Conservation (phyloP, 1,140 invertebrate genomes). For the Tyrophagus putrescentiae region DNA sequence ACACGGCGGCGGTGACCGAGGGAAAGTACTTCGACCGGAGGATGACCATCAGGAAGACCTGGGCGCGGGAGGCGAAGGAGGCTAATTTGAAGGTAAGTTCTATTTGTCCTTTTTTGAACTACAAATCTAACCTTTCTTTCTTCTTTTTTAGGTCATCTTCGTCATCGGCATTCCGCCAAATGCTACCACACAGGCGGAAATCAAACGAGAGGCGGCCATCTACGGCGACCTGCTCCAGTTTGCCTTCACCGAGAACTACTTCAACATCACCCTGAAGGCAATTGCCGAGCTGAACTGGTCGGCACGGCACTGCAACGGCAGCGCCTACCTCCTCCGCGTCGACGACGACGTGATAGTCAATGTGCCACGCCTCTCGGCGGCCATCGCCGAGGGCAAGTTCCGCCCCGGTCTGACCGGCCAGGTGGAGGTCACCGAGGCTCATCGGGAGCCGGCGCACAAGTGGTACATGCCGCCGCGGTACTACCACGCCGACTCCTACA, state of each 20-base stretch:
- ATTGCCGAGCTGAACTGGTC: conserved; percentile 36
- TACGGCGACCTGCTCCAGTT: conserved; percentile 27
- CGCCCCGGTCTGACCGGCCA: conserved; percentile 51
- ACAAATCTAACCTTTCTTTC: too few species aligned
- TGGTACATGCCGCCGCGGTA: conserved; percentile 61
- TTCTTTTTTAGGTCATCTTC: too few species aligned
- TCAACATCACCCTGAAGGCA: conserved; percentile 33
- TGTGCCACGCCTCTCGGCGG: conserved; percentile 32
- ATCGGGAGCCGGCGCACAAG: conserved; percentile 58
- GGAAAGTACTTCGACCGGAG: conserved; percentile 13
- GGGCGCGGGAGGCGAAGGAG: not conserved
- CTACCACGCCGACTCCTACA: conserved; percentile 34
- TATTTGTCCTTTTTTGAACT: too few species aligned
- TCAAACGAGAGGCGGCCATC: conserved; percentile 24
- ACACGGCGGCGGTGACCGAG: not conserved
- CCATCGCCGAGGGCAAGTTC: conserved; percentile 16
- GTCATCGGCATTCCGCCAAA: conserved; percentile 23
- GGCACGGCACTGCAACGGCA: conserved; percentile 44
- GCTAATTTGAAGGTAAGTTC: not conserved
- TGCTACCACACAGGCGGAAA: conserved; percentile 1
- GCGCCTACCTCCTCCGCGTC: conserved; percentile 57
- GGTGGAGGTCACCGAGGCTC: conserved; percentile 63
- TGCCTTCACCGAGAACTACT: conserved; percentile 31
- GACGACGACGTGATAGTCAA: conserved; percentile 74
- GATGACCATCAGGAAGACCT: conserved; percentile 4